These are phyloP conservation scores for Ctenoplectra terminalis DNA, from an alignment of 1,140 invertebrate genomes.

Conservation along the genomic window DNA sequence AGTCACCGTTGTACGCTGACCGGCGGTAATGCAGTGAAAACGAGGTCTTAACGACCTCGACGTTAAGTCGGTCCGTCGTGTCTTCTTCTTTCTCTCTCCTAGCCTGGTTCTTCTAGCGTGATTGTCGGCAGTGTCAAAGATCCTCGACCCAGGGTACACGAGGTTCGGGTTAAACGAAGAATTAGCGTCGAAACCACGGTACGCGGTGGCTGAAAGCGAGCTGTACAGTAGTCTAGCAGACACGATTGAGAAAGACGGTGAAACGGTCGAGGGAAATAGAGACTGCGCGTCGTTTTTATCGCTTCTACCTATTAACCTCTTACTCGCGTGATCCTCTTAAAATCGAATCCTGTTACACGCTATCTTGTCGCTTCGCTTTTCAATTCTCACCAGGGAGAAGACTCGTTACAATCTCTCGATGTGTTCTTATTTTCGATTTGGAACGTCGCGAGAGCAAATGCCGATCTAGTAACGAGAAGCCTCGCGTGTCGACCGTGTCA, in stretches of 20 bases:
- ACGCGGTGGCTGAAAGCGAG: constrained; percentile 45
- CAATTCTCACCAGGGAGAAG: no score
- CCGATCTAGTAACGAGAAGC: no score
- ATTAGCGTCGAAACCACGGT: constrained; percentile 25
- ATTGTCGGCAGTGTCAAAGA: constrained; percentile 46
- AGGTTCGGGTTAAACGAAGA: constrained; percentile 32
- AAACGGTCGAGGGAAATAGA: constrained; percentile 33
- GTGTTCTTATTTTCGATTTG: no score
- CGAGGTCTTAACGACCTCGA: constrained; percentile 50
- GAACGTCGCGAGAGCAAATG: no score
- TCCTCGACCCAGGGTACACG: constrained; percentile 29
- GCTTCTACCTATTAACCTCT: not conserved
- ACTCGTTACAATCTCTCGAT: no score
- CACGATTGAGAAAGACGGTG: constrained; percentile 17
- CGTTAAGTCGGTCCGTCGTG: constrained; percentile 24
- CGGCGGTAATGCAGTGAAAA: constrained; percentile 45
- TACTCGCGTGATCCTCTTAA: no score
- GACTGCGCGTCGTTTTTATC: constrained; percentile 16
- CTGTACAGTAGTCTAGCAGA: not conserved
- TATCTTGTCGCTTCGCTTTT: not conserved
- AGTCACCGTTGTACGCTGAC: not conserved
- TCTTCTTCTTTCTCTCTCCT: not conserved
- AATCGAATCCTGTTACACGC: not conserved
- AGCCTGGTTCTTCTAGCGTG: constrained; percentile 26
- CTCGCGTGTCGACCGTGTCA: no score